Evolutionary conservation across 2,797 vertebrate species (phyloP).

Genomic region (Clarias fuscus): DNA sequence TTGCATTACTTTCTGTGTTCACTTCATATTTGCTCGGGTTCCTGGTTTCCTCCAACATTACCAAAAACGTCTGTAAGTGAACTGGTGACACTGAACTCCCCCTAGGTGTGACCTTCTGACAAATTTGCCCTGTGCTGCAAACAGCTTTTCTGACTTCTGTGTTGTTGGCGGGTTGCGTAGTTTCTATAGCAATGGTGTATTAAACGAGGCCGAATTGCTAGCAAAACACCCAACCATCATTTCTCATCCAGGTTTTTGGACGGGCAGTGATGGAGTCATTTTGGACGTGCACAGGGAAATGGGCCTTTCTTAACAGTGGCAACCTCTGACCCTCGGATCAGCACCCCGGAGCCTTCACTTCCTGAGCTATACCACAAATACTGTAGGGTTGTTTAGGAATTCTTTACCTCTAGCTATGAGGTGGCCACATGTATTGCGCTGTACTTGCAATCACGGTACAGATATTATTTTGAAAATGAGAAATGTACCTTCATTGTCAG

Average conservation of each 20-base stretch:
- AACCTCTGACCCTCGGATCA: too few species aligned
- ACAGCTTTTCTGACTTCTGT: not conserved
- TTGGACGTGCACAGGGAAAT: too few species aligned
- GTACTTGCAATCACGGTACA: not conserved
- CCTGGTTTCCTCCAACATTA: not conserved
- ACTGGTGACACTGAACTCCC: not conserved
- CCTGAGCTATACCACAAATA: too few species aligned
- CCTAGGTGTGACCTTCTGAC: not conserved
- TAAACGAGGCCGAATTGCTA: too few species aligned
- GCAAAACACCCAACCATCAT: too few species aligned
- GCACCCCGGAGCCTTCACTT: too few species aligned
- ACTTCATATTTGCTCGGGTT: not conserved
- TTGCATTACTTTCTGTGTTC: not conserved
- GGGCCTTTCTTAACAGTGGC: too few species aligned
- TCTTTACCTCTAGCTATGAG: not conserved
- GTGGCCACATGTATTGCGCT: not conserved
- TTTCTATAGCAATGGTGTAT: too few species aligned
- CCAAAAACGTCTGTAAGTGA: not conserved
- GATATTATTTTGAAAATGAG: not conserved
- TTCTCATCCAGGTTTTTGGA: too few species aligned
- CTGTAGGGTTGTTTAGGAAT: not conserved
- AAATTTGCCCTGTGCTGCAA: not conserved
- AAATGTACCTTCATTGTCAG: not conserved
- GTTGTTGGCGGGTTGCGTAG: too few species aligned
- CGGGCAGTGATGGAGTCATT: too few species aligned